Evolutionary conservation across 2,113 vertebrate genomes (phyloP), one percentile per base, ranked within the genome.

Genomic region (Saccopteryx leptura): DNA sequence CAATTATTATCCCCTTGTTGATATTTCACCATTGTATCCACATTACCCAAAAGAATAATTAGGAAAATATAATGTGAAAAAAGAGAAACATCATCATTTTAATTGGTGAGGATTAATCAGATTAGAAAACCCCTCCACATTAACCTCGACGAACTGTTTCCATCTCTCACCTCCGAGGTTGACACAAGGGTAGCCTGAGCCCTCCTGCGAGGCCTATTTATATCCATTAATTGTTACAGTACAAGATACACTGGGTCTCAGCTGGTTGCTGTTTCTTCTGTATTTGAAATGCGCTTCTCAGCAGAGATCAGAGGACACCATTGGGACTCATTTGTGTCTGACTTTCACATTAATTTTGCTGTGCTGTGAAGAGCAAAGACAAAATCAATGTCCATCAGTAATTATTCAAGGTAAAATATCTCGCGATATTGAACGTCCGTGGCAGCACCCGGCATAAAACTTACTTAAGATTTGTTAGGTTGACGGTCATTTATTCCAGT

Each of bases 331-430:
- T 99, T 98, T 98, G 98, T 98, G 97, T 98, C 98, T 98, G 98
- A 98, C 98, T 98, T 99, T 98, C 98, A 98, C 98, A 98, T 99
- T 99, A 98, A 99, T 99, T 99, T 99, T 98, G 98, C 98, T 99
- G 98, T 98, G 98, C 98, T 98, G 98, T 98, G 98, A 99, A 99
- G 98, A 99, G 98, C 98, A 98, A 98, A 98, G 98, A 98, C 98
- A 98, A 98, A 99, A 99, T 99, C 99, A 98, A 99, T 99, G 98
- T 98, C 98, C 98, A 99, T 98, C 98, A 98, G 98, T 99, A 98
- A 98, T 99, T 98, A 98, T 98, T 98, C 98, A 98, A 98, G 98
- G 97, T 98, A 99, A 98, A 98, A 98, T 98, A 99, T 98, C 98
- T 97, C 97, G 98, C 80, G 96, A 98, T 98, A 98, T 98, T 98